Conservation (phyloP, 2,113 vertebrate species). For the Pseudonaja textilis region DNA sequence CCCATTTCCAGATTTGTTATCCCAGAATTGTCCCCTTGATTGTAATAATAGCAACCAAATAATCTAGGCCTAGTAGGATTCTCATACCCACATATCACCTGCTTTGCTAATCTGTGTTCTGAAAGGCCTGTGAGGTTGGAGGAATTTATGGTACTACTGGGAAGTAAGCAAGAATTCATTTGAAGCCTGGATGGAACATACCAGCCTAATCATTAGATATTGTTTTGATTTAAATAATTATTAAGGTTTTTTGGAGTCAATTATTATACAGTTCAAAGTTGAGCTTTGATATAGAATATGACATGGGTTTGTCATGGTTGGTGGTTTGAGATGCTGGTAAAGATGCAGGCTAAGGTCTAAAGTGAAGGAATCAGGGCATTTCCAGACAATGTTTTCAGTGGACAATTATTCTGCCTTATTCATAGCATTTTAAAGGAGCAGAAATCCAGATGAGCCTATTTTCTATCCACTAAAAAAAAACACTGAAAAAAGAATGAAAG, state of each 20-base stretch:
- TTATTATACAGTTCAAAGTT: background rate
- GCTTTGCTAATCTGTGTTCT: background rate
- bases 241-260: background rate
- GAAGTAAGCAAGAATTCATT: background rate
- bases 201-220: background rate
- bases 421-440: background rate
- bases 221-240: background rate
- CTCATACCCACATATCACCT: background rate
- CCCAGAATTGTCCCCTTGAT: background rate
- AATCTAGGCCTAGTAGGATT: background rate
- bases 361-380: background rate
- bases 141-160: background rate
- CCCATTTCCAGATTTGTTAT: background rate
- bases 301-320: background rate
- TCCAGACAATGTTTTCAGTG: background rate
- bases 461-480: background rate
- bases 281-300: background rate
- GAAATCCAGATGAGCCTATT: background rate
- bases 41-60: background rate
- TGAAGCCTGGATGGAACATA: background rate
- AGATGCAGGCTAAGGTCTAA: background rate
- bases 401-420: background rate
- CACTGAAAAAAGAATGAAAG: background rate
- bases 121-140: background rate
- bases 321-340: background rate